Evolutionary conservation across 2,113 vertebrate genomes (phyloP).

Genomic region (Chamaea fasciata): DNA sequence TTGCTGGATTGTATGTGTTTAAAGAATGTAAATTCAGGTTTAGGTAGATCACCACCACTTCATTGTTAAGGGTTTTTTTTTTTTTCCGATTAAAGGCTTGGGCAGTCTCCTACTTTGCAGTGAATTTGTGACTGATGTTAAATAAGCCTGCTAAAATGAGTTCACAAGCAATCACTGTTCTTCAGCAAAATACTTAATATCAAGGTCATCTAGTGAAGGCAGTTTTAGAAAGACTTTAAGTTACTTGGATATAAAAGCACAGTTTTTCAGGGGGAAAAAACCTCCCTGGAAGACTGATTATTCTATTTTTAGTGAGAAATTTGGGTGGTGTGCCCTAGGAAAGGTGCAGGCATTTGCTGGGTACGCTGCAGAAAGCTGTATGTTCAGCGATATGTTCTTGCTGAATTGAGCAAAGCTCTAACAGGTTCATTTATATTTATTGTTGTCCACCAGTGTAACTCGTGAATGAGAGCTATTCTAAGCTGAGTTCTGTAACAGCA

Average conservation of each 20-base stretch:
- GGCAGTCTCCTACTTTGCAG: neutral
- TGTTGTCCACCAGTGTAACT: neutral
- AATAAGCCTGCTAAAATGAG: neutral
- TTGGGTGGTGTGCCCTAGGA: neutral
- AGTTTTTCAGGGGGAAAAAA: neutral
- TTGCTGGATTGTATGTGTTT: neutral
- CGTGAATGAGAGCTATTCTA: neutral
- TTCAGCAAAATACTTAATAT: neutral
- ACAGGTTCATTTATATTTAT: neutral
- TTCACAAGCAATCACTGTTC: neutral
- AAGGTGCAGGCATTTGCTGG: neutral
- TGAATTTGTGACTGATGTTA: neutral
- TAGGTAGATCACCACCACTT: neutral
- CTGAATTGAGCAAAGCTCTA: neutral
- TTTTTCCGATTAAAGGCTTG: neutral
- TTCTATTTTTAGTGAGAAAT: neutral
- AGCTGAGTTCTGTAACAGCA: neutral
- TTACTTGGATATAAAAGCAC: neutral
- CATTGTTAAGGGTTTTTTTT: rapidly evolving
- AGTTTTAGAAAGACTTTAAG: neutral
- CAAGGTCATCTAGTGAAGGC: neutral
- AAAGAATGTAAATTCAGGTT: neutral
- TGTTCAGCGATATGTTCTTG: neutral
- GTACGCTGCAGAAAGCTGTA: neutral
- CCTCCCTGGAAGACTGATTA: neutral